phyloP scores from a whole-genome alignment of 2,113 vertebrate genomes.

The Hemicordylus capensis region DNA sequence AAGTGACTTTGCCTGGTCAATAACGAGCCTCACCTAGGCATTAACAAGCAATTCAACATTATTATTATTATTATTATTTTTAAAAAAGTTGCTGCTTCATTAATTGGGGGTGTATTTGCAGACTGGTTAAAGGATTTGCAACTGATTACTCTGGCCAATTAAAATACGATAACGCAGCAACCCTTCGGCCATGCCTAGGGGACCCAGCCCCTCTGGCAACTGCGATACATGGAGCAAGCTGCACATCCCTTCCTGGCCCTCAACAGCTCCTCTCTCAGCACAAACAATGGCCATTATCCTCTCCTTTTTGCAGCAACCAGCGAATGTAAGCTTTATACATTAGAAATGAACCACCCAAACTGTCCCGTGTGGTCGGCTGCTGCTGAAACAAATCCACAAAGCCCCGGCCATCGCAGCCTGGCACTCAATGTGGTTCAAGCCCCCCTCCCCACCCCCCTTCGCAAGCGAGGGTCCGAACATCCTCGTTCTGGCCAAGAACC shows the following conservation, averaged over 20 bases:
- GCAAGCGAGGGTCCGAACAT: background rate
- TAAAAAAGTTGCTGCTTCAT: too few relatives aligned
- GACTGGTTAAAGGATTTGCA: too few relatives aligned
- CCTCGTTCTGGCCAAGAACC: too few relatives aligned
- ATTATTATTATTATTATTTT: too few relatives aligned
- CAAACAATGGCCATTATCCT: rapidly evolving
- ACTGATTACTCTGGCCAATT: too few relatives aligned
- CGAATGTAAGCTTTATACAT: background rate
- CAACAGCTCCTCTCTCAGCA: rapidly evolving
- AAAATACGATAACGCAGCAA: too few relatives aligned
- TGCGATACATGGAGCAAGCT: background rate
- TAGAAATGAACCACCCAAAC: background rate
- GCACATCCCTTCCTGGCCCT: background rate
- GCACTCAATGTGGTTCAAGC: background rate
- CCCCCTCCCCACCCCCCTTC: background rate
- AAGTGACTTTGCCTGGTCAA: too few relatives aligned
- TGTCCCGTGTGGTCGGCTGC: background rate
- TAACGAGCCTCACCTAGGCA: too few relatives aligned
- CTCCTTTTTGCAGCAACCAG: background rate
- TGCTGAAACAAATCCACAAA: background rate
- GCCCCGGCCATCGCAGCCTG: background rate
- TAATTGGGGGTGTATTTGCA: too few relatives aligned
- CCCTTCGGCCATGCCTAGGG: too few relatives aligned
- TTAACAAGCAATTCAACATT: too few relatives aligned
- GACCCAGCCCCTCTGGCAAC: background rate